Evolutionary conservation across 1,140 invertebrate species (phyloP).

Genomic region (Piezodorus guildinii): DNA sequence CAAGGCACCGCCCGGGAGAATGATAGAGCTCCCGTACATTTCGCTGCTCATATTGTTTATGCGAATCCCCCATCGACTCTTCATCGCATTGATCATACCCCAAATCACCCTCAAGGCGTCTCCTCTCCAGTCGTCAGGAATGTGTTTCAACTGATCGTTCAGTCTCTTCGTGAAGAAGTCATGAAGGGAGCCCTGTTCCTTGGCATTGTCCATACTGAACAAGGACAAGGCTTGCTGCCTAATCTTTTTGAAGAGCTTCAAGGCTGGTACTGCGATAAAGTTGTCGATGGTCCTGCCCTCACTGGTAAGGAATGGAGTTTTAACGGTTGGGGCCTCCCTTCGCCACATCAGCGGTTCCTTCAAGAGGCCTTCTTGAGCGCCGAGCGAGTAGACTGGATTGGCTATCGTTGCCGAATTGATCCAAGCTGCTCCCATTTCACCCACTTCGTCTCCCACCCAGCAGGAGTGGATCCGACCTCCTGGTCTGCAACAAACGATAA

Average conservation of each 20-base stretch:
- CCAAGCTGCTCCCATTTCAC: conserved; percentile 57
- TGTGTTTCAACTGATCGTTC: conserved; percentile 20
- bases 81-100: conserved; percentile 37
- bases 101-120: conserved; percentile 21
- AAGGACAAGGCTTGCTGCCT: conserved; percentile 33
- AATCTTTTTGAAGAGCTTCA: conserved; percentile 47
- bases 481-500: conserved; percentile 34
- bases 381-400: conserved; percentile 53
- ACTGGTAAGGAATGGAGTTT: conserved; percentile 48
- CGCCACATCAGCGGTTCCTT: conserved; percentile 34
- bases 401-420: conserved; percentile 48
- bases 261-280: conserved; percentile 46
- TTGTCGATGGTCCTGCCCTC: conserved; percentile 50
- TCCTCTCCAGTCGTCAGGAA: conserved; percentile 19
- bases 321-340: conserved; percentile 36
- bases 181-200: conserved; percentile 36
- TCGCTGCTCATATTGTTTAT: conserved; percentile 9
- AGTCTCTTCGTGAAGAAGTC: conserved; percentile 18
- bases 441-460: conserved; percentile 56
- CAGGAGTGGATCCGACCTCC: conserved; percentile 63
- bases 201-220: conserved; percentile 34
- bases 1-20: conserved; percentile 48
- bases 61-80: conserved; percentile 43
- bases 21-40: conserved; percentile 19
- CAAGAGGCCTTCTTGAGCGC: conserved; percentile 48